A percentile compares a stretch with the other conserved stretches of the same genome.
phyloP scores from a whole-genome alignment of 2,797 vertebrate genomes.

The Sparidentex hasta region DNA sequence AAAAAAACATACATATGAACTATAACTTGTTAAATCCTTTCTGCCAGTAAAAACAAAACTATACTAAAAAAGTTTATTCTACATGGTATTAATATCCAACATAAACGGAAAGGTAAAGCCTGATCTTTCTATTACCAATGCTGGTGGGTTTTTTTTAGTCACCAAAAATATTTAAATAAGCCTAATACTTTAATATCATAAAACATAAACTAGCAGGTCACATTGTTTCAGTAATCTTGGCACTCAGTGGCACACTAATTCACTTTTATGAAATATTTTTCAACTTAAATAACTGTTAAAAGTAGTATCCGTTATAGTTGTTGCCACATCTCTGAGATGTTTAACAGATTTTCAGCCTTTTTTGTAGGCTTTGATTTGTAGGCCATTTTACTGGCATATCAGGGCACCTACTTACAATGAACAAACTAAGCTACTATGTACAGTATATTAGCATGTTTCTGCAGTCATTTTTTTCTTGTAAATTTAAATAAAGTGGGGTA shows the following conservation, averaged over 20 bases:
- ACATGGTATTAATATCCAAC: conserved; percentile 13
- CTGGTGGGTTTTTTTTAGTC: neutral
- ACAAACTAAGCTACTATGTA: conserved; percentile 55
- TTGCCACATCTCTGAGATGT: conserved; percentile 58
- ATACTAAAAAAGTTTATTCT: neutral
- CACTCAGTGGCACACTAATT: conserved; percentile 29
- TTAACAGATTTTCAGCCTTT: conserved; percentile 53
- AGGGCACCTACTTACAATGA: conserved; percentile 49
- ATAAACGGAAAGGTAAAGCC: conserved; percentile 19
- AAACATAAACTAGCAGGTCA: conserved; percentile 6
- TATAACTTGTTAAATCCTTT: conserved; percentile 6
- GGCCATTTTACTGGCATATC: conserved; percentile 55
- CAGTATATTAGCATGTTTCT: conserved; percentile 45
- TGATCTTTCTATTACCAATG: conserved; percentile 2
- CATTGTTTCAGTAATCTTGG: conserved; percentile 19
- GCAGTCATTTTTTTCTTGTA: conserved; percentile 23
- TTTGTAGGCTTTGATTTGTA: conserved; percentile 66
- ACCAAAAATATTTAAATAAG: neutral
- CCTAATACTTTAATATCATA: conserved; percentile 9
- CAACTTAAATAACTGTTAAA: conserved; percentile 11
- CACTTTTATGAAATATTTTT: conserved; percentile 38
- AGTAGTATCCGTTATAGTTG: conserved; percentile 27
- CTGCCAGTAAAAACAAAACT: conserved; percentile 11
- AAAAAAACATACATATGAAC: neutral
- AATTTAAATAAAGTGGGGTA: neutral